A percentile compares a stretch with the other conserved stretches of the same genome.
phyloP scores from a whole-genome alignment of 2,888 invertebrate genomes.

The Drosophila kanekoi region DNA sequence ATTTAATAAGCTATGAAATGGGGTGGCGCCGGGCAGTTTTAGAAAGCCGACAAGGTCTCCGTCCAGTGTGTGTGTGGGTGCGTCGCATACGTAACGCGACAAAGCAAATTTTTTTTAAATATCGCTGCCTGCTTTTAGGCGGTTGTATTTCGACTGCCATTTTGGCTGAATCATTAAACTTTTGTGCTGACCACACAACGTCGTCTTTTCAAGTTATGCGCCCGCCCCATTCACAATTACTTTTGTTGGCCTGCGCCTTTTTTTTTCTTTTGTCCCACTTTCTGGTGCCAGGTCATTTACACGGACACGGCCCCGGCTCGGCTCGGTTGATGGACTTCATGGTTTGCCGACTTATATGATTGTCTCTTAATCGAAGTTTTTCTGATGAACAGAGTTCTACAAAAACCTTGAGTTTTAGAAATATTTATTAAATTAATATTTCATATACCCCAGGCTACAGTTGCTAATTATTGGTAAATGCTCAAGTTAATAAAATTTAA shows the following conservation, averaged over 20 bases:
- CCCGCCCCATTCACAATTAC: slow-evolving; percentile 50
- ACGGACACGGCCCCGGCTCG: too few species aligned
- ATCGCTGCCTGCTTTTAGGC: slow-evolving; percentile 57
- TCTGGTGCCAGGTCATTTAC: background rate
- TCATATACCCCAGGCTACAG: too few species aligned
- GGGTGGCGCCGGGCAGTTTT: background rate
- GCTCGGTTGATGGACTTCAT: too few species aligned
- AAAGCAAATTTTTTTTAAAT: slow-evolving; percentile 64
- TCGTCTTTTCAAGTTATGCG: slow-evolving; percentile 11
- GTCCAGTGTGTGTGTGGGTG: slow-evolving; percentile 6
- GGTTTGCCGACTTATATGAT: too few species aligned
- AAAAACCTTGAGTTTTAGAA: too few species aligned
- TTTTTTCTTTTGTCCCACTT: slow-evolving; percentile 7
- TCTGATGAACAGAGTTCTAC: too few species aligned
- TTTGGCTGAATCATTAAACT: slow-evolving; percentile 76
- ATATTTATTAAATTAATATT: too few species aligned
- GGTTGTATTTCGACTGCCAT: slow-evolving; percentile 15
- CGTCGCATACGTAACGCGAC: slow-evolving; percentile 29
- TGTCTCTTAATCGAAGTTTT: too few species aligned
- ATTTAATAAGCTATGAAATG: slow-evolving; percentile 65
- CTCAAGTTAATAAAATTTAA: too few species aligned
- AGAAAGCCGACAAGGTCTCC: slow-evolving; percentile 63
- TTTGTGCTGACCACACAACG: slow-evolving; percentile 68
- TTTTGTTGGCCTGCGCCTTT: slow-evolving; percentile 47
- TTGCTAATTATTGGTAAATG: too few species aligned